Evolutionary conservation across 2,888 invertebrate species (phyloP).

Genomic region (Stenichneumon culpator): DNA sequence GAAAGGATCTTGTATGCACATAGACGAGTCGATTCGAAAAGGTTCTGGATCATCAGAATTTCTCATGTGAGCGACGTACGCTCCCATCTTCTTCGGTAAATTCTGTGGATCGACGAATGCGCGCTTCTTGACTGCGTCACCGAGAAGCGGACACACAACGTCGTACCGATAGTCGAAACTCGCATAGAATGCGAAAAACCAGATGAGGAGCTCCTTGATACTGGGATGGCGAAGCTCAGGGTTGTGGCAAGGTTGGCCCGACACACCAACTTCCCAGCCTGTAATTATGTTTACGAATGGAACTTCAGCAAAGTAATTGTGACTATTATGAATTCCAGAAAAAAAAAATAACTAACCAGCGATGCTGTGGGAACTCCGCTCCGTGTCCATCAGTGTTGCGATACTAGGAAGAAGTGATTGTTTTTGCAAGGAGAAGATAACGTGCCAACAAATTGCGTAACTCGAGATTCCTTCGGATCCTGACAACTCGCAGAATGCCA

Average conservation of each 20-base stretch:
- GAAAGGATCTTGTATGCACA: conserved; percentile 88
- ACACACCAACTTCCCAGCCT: conserved; percentile 76
- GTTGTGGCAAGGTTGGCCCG: conserved; percentile 19
- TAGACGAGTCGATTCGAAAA: conserved; percentile 83
- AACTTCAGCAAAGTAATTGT: not conserved
- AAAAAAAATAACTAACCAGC: conserved; percentile 14
- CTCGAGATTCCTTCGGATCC: conserved; percentile 82
- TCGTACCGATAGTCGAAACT: conserved; percentile 83
- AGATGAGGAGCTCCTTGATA: conserved; percentile 78
- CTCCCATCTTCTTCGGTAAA: conserved; percentile 84
- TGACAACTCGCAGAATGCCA: conserved; percentile 82
- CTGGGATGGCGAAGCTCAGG: not conserved
- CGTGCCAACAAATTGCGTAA: conserved; percentile 87
- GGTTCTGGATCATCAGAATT: conserved; percentile 74
- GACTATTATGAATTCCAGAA: not conserved
- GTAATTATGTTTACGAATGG: conserved; percentile 37
- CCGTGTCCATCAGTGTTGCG: conserved; percentile 75
- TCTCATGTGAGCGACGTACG: conserved; percentile 80
- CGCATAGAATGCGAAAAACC: conserved; percentile 85
- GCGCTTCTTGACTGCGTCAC: conserved; percentile 82
- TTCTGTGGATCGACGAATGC: conserved; percentile 79
- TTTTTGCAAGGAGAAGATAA: conserved; percentile 87
- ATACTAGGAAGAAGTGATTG: conserved; percentile 84
- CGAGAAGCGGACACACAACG: conserved; percentile 85
- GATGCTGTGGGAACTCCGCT: conserved; percentile 25